A percentile compares a stretch with the other conserved stretches of the same genome.
Conservation (phyloP, 2,888 invertebrate genomes). For the Caenorhabditis auriculariae region DNA sequence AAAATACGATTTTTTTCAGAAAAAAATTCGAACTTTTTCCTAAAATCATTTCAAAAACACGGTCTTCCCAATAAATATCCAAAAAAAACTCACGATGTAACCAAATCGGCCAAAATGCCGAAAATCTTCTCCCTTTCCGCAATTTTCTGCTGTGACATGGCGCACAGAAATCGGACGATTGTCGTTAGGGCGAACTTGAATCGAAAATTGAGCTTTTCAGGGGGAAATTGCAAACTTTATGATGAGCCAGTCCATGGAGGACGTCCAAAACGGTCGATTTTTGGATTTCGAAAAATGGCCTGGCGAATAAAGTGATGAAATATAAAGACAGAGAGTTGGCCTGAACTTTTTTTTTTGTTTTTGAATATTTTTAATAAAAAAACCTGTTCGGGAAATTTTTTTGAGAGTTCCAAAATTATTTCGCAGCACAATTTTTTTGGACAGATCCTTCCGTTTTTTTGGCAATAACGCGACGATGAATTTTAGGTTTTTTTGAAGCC, state of each 20-base stretch:
- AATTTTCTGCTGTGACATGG: not conserved
- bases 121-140: not conserved
- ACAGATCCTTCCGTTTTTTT: not conserved
- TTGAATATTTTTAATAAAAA: not conserved
- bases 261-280: slow-evolving; percentile 3
- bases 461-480: no score
- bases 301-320: slow-evolving; percentile 2
- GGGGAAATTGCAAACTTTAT: slow-evolving; percentile 3
- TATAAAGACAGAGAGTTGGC: not conserved
- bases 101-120: not conserved
- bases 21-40: no score
- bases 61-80: no score
- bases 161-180: slow-evolving; percentile 3
- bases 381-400: not conserved
- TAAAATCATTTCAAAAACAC: no score
- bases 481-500: no score
- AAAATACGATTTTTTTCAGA: no score
- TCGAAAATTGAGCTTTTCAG: not conserved
- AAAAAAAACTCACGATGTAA: no score
- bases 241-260: not conserved
- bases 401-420: not conserved
- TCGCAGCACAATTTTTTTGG: slow-evolving; percentile 1
- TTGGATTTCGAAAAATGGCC: slow-evolving; percentile 1
- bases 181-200: no score
- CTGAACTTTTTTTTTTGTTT: not conserved